phyloP scores from a whole-genome alignment of 1,140 invertebrate genomes.

The Saxidomus purpurata region DNA sequence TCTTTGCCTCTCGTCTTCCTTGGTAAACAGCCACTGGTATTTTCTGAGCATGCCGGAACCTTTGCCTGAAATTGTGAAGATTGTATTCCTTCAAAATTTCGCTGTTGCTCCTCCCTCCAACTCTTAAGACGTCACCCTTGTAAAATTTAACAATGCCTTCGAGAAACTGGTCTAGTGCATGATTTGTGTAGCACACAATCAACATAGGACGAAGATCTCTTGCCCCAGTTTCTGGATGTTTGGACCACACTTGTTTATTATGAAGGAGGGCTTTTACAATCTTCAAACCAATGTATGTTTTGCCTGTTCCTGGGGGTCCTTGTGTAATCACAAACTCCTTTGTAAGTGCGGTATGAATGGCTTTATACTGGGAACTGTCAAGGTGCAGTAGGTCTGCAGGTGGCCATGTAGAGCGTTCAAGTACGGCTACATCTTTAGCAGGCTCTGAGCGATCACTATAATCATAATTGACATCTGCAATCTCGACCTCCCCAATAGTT shows the following conservation, averaged over 20 bases:
- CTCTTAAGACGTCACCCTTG: slow-evolving; percentile 88
- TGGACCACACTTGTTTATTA: slow-evolving; percentile 80
- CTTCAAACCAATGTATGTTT: slow-evolving; percentile 84
- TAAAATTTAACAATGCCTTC: slow-evolving; percentile 87
- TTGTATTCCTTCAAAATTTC: slow-evolving; percentile 72
- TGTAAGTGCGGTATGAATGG: slow-evolving; percentile 86
- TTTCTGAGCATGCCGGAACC: slow-evolving; percentile 63
- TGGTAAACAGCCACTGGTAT: slow-evolving; percentile 69
- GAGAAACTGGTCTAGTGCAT: slow-evolving; percentile 95
- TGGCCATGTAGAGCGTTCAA: slow-evolving; percentile 75
- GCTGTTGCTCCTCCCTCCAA: slow-evolving; percentile 91
- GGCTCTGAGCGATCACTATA: slow-evolving; percentile 36
- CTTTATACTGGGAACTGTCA: slow-evolving; percentile 86
- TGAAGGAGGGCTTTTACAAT: slow-evolving; percentile 83
- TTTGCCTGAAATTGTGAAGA: slow-evolving; percentile 69
- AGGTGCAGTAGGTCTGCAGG: slow-evolving; percentile 77
- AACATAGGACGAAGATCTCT: slow-evolving; percentile 88
- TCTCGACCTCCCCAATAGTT: slow-evolving; percentile 32
- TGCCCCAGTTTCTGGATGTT: slow-evolving; percentile 51
- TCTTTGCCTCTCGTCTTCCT: slow-evolving; percentile 57
- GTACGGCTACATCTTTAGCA: slow-evolving; percentile 62
- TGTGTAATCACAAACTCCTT: slow-evolving; percentile 91
- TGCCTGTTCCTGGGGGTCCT: slow-evolving; percentile 86
- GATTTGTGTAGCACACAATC: slow-evolving; percentile 95
- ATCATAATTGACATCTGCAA: neutral